A percentile compares a stretch with the other conserved stretches of the same genome.
Evolutionary conservation across 2,888 invertebrate species (phyloP).

Genomic region (Heliconius ismenius): DNA sequence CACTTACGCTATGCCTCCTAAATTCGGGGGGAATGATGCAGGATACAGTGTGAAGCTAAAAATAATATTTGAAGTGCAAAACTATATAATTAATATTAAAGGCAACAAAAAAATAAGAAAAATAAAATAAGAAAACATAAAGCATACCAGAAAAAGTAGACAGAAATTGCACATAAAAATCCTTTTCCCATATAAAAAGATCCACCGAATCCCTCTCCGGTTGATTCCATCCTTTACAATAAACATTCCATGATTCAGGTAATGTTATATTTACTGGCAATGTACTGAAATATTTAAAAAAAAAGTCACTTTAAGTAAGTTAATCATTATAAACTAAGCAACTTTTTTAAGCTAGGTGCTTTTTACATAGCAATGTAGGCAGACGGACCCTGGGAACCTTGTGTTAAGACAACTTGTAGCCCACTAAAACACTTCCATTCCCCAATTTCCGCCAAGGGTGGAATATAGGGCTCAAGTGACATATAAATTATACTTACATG

Average conservation of each 20-base stretch:
- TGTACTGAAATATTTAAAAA: slow-evolving; percentile 51
- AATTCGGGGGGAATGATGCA: too few species aligned
- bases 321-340: background rate
- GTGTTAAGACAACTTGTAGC: too few species aligned
- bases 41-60: too few species aligned
- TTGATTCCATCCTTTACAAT: slow-evolving; percentile 59
- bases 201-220: slow-evolving; percentile 59
- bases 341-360: too few species aligned
- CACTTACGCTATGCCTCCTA: too few species aligned
- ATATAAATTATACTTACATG: slow-evolving; percentile 56
- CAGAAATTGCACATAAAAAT: slow-evolving; percentile 81
- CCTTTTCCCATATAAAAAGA: slow-evolving; percentile 81
- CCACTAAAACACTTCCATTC: too few species aligned
- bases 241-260: slow-evolving; percentile 52
- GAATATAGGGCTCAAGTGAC: too few species aligned
- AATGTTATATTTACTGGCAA: slow-evolving; percentile 53
- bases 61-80: too few species aligned
- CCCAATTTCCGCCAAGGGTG: too few species aligned
- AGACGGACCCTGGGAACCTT: background rate
- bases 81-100: too few species aligned
- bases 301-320: background rate
- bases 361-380: background rate
- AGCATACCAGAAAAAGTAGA: slow-evolving; percentile 72
- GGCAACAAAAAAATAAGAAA: background rate
- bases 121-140: background rate